A percentile compares a stretch with the other conserved stretches of the same genome.
Evolutionary conservation across 2,113 vertebrate genomes (phyloP).

Genomic region (Vireo altiloquus): DNA sequence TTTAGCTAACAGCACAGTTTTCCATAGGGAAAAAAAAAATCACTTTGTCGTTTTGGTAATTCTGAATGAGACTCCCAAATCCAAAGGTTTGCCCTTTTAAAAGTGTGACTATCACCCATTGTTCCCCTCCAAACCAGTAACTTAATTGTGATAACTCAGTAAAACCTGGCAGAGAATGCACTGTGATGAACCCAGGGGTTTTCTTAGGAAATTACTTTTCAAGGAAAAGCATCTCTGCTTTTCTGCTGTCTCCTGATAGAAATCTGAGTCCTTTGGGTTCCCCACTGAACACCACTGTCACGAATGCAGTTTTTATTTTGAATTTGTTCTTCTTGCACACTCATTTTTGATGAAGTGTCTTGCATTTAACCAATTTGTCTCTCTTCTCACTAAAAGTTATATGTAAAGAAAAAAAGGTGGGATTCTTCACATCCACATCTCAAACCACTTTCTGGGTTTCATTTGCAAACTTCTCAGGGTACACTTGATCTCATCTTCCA

Average conservation of each 20-base stretch:
- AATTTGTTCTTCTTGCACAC: not conserved
- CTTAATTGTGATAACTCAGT: not conserved
- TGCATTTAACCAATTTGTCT: not conserved
- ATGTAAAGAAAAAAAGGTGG: not conserved
- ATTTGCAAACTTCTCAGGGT: not conserved
- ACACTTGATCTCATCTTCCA: not conserved
- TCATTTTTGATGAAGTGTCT: not conserved
- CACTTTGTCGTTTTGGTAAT: not conserved
- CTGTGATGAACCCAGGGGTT: not conserved
- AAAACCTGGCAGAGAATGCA: not conserved
- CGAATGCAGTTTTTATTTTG: not conserved
- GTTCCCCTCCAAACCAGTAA: not conserved
- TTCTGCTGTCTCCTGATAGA: not conserved
- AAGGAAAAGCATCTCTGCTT: not conserved
- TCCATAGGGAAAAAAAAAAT: not conserved
- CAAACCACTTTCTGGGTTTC: not conserved
- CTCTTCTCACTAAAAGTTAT: not conserved
- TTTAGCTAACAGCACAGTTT: not conserved
- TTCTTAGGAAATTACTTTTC: not conserved
- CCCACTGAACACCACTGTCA: not conserved
- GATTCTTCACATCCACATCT: not conserved
- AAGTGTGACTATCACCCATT: not conserved
- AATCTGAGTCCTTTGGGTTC: not conserved
- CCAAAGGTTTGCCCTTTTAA: not conserved
- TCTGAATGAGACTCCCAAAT: not conserved